A percentile compares a stretch with the other conserved stretches of the same genome.
phyloP scores from a whole-genome alignment of 2,888 invertebrate species.

The Mactromeris polynyma region DNA sequence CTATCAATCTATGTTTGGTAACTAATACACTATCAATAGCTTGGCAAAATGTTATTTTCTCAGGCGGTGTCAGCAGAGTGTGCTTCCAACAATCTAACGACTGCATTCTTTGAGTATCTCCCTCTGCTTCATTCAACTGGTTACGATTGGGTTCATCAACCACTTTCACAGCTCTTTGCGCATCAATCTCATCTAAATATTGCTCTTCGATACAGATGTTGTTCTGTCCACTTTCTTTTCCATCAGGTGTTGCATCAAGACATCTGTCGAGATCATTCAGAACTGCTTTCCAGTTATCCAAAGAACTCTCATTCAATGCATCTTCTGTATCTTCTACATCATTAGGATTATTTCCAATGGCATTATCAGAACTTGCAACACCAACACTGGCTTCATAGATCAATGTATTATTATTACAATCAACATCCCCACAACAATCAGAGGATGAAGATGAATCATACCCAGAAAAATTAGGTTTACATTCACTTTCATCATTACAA shows the following conservation, averaged over 20 bases:
- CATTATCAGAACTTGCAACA: neutral
- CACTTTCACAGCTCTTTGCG: neutral
- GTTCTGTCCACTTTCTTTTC: neutral
- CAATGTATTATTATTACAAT: slow-evolving; percentile 28
- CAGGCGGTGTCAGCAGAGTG: slow-evolving; percentile 33
- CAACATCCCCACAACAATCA: slow-evolving; percentile 11
- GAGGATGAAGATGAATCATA: slow-evolving; percentile 8
- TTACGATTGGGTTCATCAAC: neutral
- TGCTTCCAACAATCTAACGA: slow-evolving; percentile 27
- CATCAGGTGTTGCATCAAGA: slow-evolving; percentile 15
- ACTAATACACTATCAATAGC: slow-evolving; percentile 65
- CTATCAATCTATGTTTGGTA: slow-evolving; percentile 57
- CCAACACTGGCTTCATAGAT: neutral
- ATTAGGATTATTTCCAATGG: neutral
- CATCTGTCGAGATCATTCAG: slow-evolving; percentile 50
- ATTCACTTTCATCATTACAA: slow-evolving; percentile 16
- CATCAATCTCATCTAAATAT: neutral
- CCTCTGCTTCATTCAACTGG: neutral
- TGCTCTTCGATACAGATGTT: neutral
- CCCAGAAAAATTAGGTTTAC: slow-evolving; percentile 18
- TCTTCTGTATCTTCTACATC: neutral
- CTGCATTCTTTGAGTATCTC: neutral
- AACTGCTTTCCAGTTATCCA: slow-evolving; percentile 7
- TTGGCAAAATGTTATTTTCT: slow-evolving; percentile 39
- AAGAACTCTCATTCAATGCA: neutral